Conservation (phyloP, 1,140 invertebrate species). For the Cherax quadricarinatus region DNA sequence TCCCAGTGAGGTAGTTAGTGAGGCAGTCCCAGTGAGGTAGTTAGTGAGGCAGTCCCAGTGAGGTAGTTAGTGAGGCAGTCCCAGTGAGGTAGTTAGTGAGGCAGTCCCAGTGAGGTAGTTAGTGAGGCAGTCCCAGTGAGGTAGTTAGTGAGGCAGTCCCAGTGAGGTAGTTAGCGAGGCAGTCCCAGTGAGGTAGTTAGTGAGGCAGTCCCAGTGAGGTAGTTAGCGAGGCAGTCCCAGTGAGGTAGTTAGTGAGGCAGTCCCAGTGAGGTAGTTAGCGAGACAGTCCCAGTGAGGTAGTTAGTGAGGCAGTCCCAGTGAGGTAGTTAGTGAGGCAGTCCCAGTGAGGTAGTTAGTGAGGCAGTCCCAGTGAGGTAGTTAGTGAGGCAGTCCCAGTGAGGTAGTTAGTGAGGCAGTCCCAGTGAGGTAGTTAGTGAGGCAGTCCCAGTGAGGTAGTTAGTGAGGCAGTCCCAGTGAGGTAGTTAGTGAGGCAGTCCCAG, state of each 20-base stretch:
- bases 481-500: slow-evolving; percentile 49
- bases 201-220: too few relatives aligned
- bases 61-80: slow-evolving; percentile 35
- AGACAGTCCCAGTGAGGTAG: slow-evolving; percentile 48
- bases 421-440: slow-evolving; percentile 16
- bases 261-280: slow-evolving; percentile 1
- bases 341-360: slow-evolving; percentile 24
- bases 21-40: slow-evolving; percentile 48
- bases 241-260: too few relatives aligned
- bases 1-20: slow-evolving; percentile 33
- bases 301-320: slow-evolving; percentile 52
- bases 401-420: slow-evolving; percentile 45
- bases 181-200: too few relatives aligned
- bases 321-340: slow-evolving; percentile 35
- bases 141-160: too few relatives aligned
- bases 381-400: slow-evolving; percentile 48
- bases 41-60: slow-evolving; percentile 52
- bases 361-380: slow-evolving; percentile 48
- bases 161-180: slow-evolving; percentile 17
- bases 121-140: slow-evolving; percentile 54
- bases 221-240: slow-evolving; percentile 49
- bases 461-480: slow-evolving; percentile 45
- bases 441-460: slow-evolving; percentile 45
- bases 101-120: slow-evolving; percentile 48
- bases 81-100: slow-evolving; percentile 24